Base-by-base conservation (phyloP, 2,797 vertebrate genomes). In the Danio jaintianensis region DNA sequence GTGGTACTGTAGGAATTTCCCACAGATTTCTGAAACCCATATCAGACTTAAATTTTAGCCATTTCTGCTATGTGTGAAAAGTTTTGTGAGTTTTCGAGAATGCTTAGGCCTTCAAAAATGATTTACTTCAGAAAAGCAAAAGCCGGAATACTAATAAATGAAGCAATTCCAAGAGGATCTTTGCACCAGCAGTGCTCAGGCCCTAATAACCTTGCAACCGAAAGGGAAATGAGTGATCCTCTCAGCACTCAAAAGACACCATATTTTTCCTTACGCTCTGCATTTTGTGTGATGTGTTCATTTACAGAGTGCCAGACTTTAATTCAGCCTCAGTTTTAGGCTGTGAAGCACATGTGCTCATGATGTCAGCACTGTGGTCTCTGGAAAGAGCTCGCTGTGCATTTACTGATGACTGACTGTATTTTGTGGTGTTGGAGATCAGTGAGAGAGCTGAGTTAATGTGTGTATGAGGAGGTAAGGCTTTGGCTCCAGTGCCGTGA, bases 321-420 rank as follows among this genome's bases (percentile, higher is more conserved):
- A 68, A 58, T 75, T 62, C 68, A 29, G 59, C 50, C 40, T 74
- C 48, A 50, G 77, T 29, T 58, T 43, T 62, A 59, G 68, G 15
- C 59, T 71, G 72, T 45, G 55, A 38, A 77, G 29, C 76, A 83
- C 72, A 83, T 83, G 70, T 79, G 78, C 63, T 38, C 36, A 79
- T 83, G 70, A 83, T 67, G 66, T 83, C 81, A 83, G 53, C 77
- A 1, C 61, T 80, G 67, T 52, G 67, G 78, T 77, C 59, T 66
- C 56, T 80, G 73, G 43, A 69, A 61, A 59, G 22, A 42, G 62
- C 43, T 22, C 67, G 12, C 56, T 50, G 66, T 63, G 73, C 56
- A 67, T 50, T 68, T 70, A 75, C 73, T 66, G 72, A 83, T 58
- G 66, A 68, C 61, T 80, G 45, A 18, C 72, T 80, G 58, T 63